Evolutionary conservation across 1,140 invertebrate species (phyloP), one percentile per base, ranked within the genome.

Genomic region (Euborellia annulipes): DNA sequence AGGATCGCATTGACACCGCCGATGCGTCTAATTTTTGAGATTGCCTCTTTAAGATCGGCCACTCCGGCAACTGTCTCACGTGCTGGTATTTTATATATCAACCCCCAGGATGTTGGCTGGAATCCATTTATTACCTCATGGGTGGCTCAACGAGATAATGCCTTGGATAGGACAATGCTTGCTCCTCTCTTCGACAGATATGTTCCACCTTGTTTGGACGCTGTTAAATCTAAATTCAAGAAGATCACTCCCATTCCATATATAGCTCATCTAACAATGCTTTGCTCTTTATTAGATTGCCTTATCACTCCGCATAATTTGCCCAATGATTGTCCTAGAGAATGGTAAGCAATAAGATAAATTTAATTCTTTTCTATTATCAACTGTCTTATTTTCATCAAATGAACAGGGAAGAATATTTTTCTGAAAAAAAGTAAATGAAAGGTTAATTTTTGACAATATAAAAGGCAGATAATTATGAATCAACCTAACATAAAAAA

Each of bases 41-140:
- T 96, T 56, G 82, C 84, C n/a, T 85, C 86, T 55, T 68, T 96
- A 48, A 76, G 81, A 54, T 92, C 87, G 1, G 92, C 91, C 0
- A 96, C 92, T 11, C 92, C 92, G 2, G 91, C 92, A 1, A 96
- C 92, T 0, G 91, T 97, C 1, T 96, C 91, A 0, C 66, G 91
- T 48, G 91, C 91, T 46, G 86, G 85, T 39, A 91, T 91, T 50
- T 63, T 91, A 6, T 91, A 88, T 53, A 83, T 92, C 22, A 92
- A 96, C 67, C 83, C 89, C 1, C 79, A 84, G 52, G 91, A 97
- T 67, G 70, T 97, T n/a, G 91, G 91, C 2, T 96, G 91, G 90
- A 93, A 86, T 64, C 89, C 92, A 74, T 88, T 76, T 58, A 82
- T 94, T 1, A 75, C 82, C 6, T 92, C 86, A 39, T 97, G 92